Base-by-base conservation (phyloP, 2,888 invertebrate species). In the Idaea dimidiata region DNA sequence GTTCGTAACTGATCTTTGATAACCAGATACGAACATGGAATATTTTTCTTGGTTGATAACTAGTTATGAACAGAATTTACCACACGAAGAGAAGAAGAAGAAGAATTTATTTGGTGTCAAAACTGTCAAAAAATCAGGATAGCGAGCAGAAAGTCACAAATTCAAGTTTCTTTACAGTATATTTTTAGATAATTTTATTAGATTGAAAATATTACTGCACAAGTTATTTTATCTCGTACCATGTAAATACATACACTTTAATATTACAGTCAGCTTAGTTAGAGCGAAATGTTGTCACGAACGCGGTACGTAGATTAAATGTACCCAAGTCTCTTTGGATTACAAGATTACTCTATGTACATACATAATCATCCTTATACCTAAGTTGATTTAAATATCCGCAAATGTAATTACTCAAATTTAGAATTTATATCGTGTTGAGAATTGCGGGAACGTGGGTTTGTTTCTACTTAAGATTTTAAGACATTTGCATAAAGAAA, bases 201-300 rank as follows among this genome's bases (percentile, higher is more conserved):
- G 59, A 66, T 60, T 59, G 64, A 62, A 61, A 64, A 66, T 54
- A 60, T 59, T 57, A 58, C 57, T 58, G 53, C 62, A 63, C 57
- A 59, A 59, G 56, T 62, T 43, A 14, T 5, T 64, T 59, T 58
- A 56, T 66, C 62, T 62, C 56, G 8, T 43, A 14, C 10, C 14
- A 3, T 18, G 14, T 17, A 63, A 54, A 57, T 63, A 63, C 58
- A 62, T 63, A 63, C 62, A 56, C 57, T 68, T 69, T 72, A 77
- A 77, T 75, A 72, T 66, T 65, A 43, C 67, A 72, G 73, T 71
- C 71, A 70, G 73, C 72, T 74, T 68, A 66, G 60, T 67, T 70
- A 71, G 64, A 62, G 61, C 65, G 32, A 43, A 43, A 64, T 64
- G 64, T 66, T 66, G 69, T 63, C 69, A 71, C 60, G 58, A 64